Evolutionary conservation across 2,888 invertebrate species (phyloP).

Genomic region (Proisotoma minuta): DNA sequence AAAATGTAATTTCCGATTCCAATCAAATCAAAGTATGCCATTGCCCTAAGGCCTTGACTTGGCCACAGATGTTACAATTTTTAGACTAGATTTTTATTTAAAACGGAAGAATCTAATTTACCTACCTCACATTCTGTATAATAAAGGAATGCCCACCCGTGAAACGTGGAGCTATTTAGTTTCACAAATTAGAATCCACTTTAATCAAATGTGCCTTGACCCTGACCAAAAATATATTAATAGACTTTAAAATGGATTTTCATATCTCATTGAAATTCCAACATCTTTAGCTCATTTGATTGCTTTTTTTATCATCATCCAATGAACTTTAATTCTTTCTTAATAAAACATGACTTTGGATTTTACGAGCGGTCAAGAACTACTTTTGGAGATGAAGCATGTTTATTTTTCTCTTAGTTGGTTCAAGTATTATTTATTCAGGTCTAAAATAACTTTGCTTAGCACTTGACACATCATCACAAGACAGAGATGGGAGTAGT

Average conservation of each 20-base stretch:
- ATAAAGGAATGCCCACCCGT: too few species aligned
- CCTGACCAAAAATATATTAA: not conserved
- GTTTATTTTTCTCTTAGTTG: slow-evolving; percentile 6
- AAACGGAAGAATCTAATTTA: not conserved
- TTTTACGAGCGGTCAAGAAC: slow-evolving; percentile 7
- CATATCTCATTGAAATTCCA: not conserved
- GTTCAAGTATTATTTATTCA: slow-evolving; percentile 18
- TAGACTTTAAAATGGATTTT: not conserved
- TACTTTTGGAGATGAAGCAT: not conserved
- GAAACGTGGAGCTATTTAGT: not conserved
- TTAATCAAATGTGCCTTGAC: not conserved
- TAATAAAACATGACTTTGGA: slow-evolving; percentile 9
- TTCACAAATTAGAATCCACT: not conserved
- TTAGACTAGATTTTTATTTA: not conserved
- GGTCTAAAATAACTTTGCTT: slow-evolving; percentile 12
- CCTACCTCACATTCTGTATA: not conserved
- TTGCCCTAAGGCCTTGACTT: not conserved
- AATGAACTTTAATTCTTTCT: not conserved
- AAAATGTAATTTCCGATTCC: not conserved
- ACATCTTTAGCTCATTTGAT: not conserved
- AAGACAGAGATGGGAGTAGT: not conserved
- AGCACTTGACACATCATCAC: slow-evolving; percentile 12
- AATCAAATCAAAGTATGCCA: not conserved
- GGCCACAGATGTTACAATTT: not conserved
- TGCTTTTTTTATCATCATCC: not conserved